Percentiles rank a stretch among this genome's conserved stretches.
These are phyloP conservation scores for Drosophila mayri DNA, from an alignment of 1,140 invertebrate species.

Conservation along the genomic window DNA sequence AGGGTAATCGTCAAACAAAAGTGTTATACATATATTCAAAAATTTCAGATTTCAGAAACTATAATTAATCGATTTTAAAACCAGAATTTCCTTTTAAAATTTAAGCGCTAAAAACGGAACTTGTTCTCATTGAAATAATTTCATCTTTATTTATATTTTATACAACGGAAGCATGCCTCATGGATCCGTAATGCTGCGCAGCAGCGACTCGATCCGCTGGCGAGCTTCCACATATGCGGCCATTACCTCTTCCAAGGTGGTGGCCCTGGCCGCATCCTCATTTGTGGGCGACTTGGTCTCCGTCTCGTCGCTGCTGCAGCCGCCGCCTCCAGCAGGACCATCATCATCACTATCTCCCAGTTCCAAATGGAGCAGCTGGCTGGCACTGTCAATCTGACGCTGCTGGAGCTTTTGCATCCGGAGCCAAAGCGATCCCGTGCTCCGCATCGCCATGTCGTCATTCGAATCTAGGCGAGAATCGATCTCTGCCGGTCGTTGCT, in stretches of 20 bases:
- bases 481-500: background rate
- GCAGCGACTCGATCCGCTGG: conserved; percentile 52
- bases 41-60: background rate
- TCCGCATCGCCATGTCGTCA: conserved; percentile 35
- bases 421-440: conserved; percentile 64
- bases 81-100: background rate
- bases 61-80: background rate
- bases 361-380: conserved; percentile 12
- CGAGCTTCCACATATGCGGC: conserved; percentile 57
- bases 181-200: conserved; percentile 4
- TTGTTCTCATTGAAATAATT: background rate
- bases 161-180: background rate
- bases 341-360: conserved; percentile 16
- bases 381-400: conserved; percentile 27
- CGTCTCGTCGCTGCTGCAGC: background rate
- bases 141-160: background rate
- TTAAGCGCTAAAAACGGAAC: background rate
- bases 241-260: conserved; percentile 61
- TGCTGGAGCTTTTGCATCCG: conserved; percentile 65
- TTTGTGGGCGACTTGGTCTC: background rate
- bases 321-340: background rate
- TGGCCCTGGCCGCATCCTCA: conserved; percentile 1
- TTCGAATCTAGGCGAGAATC: conserved; percentile 36
- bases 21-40: background rate
- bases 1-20: background rate